Evolutionary conservation across 2,888 invertebrate species (phyloP), one percentile per base, ranked within the genome.

Genomic region (Limenitis arthemis): DNA sequence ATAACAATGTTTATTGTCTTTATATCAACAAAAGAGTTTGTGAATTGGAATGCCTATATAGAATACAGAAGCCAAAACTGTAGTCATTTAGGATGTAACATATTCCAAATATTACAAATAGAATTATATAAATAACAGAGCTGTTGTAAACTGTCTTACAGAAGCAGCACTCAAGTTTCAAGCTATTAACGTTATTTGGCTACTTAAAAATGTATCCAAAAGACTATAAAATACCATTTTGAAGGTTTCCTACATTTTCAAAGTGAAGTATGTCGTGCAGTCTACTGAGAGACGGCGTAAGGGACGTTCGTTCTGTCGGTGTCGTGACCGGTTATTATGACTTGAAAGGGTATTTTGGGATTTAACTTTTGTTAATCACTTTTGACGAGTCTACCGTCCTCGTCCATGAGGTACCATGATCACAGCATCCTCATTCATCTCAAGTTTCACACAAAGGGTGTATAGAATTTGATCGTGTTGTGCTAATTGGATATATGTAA

Each of bases 341-440:
- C 67, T 66, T 67, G 63, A 59, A 71, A 74, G 77, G 73, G 76
- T 83, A 83, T 84, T 84, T 81, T 69, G 63, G 70, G 75, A 72
- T 54, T 53, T 59, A 65, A 67, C 61, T 78, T 74, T 72, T 75
- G 73, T 75, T 75, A 59, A 67, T 76, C 72, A 64, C 59, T 71
- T 81, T 77, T 66, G 69, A 84, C 75, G 54, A 85, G 67, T 37
- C 81, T 73, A 51, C 85, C 86, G 63, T 85, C 85, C 73, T 77
- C 77, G 68, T 85, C 85, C 85, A 85, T 85, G 60, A 66, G 69
- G 66, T 54, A 63, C 52, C 58, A 48, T 58, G 71, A 75, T 68
- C 47, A 38, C 37, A 5, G 44, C 46, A 51, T 48, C 49, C 39
- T 49, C 30, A 40, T 30, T 36, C n/a, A 29, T 11, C 11, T 50